Conservation (phyloP, 2,888 invertebrate genomes). For the Galeruca laticollis region DNA sequence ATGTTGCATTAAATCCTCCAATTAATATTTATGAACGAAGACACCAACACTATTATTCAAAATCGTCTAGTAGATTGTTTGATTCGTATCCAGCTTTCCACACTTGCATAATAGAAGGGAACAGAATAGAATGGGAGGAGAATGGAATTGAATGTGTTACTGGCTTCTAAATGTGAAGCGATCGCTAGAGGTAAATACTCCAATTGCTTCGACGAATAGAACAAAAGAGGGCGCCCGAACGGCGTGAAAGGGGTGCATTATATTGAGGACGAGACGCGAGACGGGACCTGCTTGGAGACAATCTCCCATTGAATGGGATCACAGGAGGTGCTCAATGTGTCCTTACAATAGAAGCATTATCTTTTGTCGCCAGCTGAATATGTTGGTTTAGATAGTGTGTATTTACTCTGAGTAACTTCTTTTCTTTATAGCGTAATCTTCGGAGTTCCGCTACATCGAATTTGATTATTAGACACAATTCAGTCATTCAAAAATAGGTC, state of each 20-base stretch:
- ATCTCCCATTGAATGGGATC: constrained; percentile 66
- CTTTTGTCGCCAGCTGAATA: constrained; percentile 68
- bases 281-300: constrained; percentile 60
- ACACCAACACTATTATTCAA: constrained; percentile 10
- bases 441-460: constrained; percentile 31
- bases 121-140: constrained; percentile 38
- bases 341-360: constrained; percentile 67
- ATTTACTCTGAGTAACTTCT: constrained; percentile 35
- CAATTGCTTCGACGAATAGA: constrained; percentile 60
- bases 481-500: not conserved
- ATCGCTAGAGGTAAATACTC: constrained; percentile 60
- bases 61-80: constrained; percentile 39
- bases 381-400: constrained; percentile 62
- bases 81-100: constrained; percentile 36
- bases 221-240: constrained; percentile 64
- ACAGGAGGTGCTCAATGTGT: constrained; percentile 66
- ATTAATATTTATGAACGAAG: constrained; percentile 14
- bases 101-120: constrained; percentile 30
- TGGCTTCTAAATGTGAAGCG: constrained; percentile 46
- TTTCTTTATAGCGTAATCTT: constrained; percentile 36
- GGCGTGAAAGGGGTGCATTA: constrained; percentile 64
- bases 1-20: not conserved
- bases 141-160: constrained; percentile 44
- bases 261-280: constrained; percentile 57
- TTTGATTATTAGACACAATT: constrained; percentile 2